Conservation (phyloP, 2,888 invertebrate species). For the Drosophila hamatofila region DNA sequence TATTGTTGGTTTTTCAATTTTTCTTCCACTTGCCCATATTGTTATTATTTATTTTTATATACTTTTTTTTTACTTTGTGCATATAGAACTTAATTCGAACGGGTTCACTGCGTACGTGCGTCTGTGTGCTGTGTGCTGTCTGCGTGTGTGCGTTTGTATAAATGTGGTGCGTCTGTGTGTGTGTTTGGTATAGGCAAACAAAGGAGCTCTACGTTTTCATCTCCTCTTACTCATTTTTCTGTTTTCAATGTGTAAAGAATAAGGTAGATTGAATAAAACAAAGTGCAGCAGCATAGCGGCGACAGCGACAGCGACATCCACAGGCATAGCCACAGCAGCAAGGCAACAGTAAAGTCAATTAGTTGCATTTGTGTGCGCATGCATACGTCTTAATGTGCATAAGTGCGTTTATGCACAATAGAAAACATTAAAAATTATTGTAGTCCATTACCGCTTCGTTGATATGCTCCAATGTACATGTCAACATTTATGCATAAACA, state of each 20-base stretch:
- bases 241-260: constrained; percentile 60
- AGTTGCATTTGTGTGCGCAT: constrained; percentile 23
- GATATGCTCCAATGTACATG: constrained; percentile 22
- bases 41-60: constrained; percentile 22
- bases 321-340: background rate
- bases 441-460: constrained; percentile 29
- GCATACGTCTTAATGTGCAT: background rate
- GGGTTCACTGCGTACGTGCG: constrained; percentile 39
- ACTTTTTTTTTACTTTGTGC: constrained; percentile 16
- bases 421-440: constrained; percentile 49
- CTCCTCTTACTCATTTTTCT: constrained; percentile 43
- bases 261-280: constrained; percentile 58
- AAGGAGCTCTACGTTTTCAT: constrained; percentile 53
- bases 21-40: constrained; percentile 24
- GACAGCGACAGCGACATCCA: constrained; percentile 1
- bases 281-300: constrained; percentile 54
- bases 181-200: constrained; percentile 54
- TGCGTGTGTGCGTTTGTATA: constrained; percentile 1
- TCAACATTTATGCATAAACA: constrained; percentile 5
- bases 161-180: constrained; percentile 7
- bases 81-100: constrained; percentile 47
- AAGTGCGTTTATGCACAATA: constrained; percentile 35
- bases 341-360: constrained; percentile 31
- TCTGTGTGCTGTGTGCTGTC: constrained; percentile 21
- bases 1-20: constrained; percentile 50